These are phyloP conservation scores for Sebastes alutus DNA, from an alignment of 2,797 vertebrate species.

Conservation along the genomic window DNA sequence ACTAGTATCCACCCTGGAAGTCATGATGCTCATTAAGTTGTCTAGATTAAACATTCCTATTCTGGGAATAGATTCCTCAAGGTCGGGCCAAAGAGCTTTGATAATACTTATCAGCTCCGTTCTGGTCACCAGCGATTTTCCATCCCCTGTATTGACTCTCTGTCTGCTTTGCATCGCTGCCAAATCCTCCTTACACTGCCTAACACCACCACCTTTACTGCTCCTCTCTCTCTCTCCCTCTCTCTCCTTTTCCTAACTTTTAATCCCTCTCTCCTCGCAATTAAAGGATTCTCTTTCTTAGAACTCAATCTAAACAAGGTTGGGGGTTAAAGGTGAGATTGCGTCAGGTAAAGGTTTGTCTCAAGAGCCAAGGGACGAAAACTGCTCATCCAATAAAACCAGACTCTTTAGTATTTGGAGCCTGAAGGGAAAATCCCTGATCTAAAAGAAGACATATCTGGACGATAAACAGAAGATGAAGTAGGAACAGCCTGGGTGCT, in stretches of 20 bases:
- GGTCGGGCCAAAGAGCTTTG: constrained; percentile 12
- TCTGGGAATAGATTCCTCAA: constrained; percentile 8
- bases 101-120: constrained; percentile 18
- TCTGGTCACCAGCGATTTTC: constrained; percentile 43
- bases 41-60: constrained; percentile 35
- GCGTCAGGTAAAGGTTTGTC: constrained; percentile 4
- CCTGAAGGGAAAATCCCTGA: constrained; percentile 35
- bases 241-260: not conserved
- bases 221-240: not conserved
- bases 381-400: constrained; percentile 63
- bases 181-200: constrained; percentile 64
- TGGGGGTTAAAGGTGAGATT: constrained; percentile 50
- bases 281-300: constrained; percentile 41
- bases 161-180: constrained; percentile 16
- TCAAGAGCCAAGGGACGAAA: constrained; percentile 5
- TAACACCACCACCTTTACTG: constrained; percentile 13
- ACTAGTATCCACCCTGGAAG: not conserved
- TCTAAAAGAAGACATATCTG: constrained; percentile 32
- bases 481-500: not conserved
- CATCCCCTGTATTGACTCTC: constrained; percentile 36
- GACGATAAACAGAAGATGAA: not conserved
- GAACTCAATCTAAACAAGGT: constrained; percentile 17
- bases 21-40: not conserved
- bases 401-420: constrained; percentile 37
- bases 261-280: constrained; percentile 30